Evolutionary conservation across 2,113 vertebrate genomes (phyloP).

Genomic region (Synodontis membranacea): DNA sequence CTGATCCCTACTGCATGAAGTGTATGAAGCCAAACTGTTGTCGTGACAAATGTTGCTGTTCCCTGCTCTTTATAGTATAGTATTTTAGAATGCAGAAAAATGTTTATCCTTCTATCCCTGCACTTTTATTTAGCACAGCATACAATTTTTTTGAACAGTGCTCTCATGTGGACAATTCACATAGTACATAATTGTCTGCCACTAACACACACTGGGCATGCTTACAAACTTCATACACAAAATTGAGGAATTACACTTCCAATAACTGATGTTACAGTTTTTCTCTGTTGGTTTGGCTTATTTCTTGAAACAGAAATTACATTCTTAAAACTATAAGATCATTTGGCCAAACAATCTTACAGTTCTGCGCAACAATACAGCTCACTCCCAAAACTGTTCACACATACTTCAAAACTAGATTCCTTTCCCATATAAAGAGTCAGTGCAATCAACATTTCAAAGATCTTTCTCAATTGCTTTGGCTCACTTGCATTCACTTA

Average conservation of each 20-base stretch:
- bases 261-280: background rate
- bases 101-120: background rate
- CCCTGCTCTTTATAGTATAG: background rate
- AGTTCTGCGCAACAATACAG: too few species aligned
- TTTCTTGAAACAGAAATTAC: too few species aligned
- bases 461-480: too few species aligned
- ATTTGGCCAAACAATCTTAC: too few species aligned
- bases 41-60: background rate
- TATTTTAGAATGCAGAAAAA: background rate
- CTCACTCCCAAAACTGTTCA: too few species aligned
- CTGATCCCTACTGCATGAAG: background rate
- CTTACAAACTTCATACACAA: background rate
- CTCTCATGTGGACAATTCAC: background rate
- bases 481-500: too few species aligned
- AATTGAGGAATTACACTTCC: background rate
- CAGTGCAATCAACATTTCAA: too few species aligned
- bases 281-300: too few species aligned
- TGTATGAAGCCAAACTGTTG: background rate
- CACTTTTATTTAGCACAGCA: background rate
- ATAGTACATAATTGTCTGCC: background rate
- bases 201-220: background rate
- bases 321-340: too few species aligned
- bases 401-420: too few species aligned
- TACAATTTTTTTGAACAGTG: background rate
- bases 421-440: too few species aligned